These are phyloP conservation scores for Typhlichthys eigenmanni DNA, from an alignment of 2,797 vertebrate species.

Conservation along the genomic window DNA sequence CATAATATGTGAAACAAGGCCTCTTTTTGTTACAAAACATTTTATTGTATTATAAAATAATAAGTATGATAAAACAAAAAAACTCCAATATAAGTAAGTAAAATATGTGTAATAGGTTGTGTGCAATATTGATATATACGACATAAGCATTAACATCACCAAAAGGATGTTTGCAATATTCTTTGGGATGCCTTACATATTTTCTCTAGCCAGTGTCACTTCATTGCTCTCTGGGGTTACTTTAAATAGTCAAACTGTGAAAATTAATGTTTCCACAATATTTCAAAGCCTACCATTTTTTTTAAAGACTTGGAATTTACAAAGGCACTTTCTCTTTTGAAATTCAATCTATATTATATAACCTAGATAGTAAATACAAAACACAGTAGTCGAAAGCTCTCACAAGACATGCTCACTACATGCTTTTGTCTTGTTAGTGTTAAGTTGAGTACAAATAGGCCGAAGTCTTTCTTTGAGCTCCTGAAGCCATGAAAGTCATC, in stretches of 20 bases:
- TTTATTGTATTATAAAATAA: background rate
- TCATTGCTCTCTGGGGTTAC: background rate
- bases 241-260: too few relatives aligned
- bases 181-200: slow-evolving; percentile 8
- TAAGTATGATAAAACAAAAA: background rate
- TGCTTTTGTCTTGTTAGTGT: slow-evolving; percentile 13
- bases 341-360: too few relatives aligned
- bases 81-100: background rate
- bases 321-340: too few relatives aligned
- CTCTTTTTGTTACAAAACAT: background rate
- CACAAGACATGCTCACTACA: background rate
- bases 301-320: too few relatives aligned
- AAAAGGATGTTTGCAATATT: background rate
- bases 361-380: background rate
- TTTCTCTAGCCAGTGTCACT: background rate
- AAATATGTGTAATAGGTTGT: background rate
- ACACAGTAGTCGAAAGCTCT: slow-evolving; percentile 2
- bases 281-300: too few relatives aligned
- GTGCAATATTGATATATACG: background rate
- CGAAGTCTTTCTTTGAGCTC: slow-evolving; percentile 26
- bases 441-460: slow-evolving; percentile 24
- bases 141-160: background rate
- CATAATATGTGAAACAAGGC: too few relatives aligned
- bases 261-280: too few relatives aligned
- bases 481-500: slow-evolving; percentile 44